Percentiles rank a stretch among this genome's conserved stretches.
These are phyloP conservation scores for Forbesichthys papilliferus DNA, from an alignment of 2,113 vertebrate genomes.

Conservation along the genomic window DNA sequence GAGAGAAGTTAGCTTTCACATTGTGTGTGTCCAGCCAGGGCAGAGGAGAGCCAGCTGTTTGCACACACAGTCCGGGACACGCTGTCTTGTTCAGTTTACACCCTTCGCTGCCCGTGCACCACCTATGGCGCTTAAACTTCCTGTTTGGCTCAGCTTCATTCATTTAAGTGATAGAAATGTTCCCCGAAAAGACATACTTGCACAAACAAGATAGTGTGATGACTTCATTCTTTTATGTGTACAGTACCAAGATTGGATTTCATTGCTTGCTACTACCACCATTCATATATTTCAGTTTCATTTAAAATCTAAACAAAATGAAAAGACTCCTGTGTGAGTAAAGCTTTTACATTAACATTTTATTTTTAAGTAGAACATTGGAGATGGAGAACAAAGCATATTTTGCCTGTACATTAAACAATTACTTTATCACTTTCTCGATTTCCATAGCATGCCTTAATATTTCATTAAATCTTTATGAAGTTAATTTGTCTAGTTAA, in stretches of 20 bases:
- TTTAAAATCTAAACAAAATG: no score
- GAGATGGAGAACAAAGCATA: not conserved
- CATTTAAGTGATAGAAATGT: no score
- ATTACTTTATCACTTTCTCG: not conserved
- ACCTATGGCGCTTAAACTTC: constrained; percentile 41
- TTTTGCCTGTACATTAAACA: not conserved
- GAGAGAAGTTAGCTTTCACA: not conserved
- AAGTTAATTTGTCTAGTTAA: not conserved
- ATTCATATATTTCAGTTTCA: no score
- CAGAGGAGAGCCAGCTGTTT: constrained; percentile 26
- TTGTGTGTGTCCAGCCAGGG: constrained; percentile 17
- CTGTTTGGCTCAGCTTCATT: not conserved
- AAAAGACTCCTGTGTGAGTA: not conserved
- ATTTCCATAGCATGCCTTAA: not conserved
- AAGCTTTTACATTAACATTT: not conserved
- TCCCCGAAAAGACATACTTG: no score
- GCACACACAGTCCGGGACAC: constrained; percentile 39
- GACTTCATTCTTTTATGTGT: no score
- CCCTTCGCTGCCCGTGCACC: constrained; percentile 37
- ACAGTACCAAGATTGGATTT: no score
- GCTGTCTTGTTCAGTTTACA: constrained; percentile 50
- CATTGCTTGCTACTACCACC: no score
- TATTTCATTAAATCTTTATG: constrained; percentile 8
- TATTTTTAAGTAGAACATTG: not conserved
- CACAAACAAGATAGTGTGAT: no score